These are phyloP conservation scores for Acrocera orbiculus DNA, from an alignment of 2,888 invertebrate genomes.

Conservation along the genomic window DNA sequence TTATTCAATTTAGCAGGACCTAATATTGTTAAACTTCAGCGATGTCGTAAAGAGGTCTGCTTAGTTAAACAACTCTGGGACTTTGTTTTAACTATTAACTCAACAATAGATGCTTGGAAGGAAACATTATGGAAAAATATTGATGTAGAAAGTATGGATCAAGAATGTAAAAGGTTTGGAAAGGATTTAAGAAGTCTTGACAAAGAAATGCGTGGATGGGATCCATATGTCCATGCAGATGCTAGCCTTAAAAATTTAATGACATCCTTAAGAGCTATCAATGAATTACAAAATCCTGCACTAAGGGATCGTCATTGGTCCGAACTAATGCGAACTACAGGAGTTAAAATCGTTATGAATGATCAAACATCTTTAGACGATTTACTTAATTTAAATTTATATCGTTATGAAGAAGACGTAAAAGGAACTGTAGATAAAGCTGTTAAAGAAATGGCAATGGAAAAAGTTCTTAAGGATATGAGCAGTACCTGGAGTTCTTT, in stretches of 20 bases:
- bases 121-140: conserved; percentile 85
- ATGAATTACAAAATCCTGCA: conserved; percentile 86
- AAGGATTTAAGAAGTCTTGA: conserved; percentile 66
- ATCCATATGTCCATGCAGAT: conserved; percentile 65
- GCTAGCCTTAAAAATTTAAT: conserved; percentile 76
- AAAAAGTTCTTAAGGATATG: conserved; percentile 75
- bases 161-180: conserved; percentile 81
- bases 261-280: conserved; percentile 80
- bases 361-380: conserved; percentile 67
- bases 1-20: conserved; percentile 76
- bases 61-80: conserved; percentile 76
- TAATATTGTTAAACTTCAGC: conserved; percentile 60
- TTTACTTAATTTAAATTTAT: conserved; percentile 68
- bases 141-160: conserved; percentile 86
- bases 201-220: conserved; percentile 63
- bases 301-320: conserved; percentile 88
- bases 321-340: conserved; percentile 82
- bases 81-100: conserved; percentile 61
- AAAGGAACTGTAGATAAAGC: conserved; percentile 91
- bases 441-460: conserved; percentile 93
- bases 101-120: conserved; percentile 82
- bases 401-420: conserved; percentile 88
- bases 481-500: conserved; percentile 62
- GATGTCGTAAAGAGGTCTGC: conserved; percentile 58
- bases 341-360: conserved; percentile 37